These are phyloP conservation scores for Pollenia angustigena DNA, from an alignment of 2,888 invertebrate species.

Conservation along the genomic window DNA sequence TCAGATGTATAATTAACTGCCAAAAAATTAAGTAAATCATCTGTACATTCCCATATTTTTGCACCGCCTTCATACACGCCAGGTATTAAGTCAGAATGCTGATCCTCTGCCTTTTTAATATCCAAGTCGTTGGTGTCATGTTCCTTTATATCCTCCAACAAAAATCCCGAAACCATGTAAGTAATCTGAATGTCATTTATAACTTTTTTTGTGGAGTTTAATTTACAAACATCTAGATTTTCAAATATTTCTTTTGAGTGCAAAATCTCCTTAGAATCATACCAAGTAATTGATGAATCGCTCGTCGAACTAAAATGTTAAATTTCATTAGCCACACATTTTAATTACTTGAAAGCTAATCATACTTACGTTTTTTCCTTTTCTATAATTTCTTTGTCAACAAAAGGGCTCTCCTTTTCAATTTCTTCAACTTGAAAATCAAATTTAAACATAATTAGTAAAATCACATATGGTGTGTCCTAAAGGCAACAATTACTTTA, in stretches of 20 bases:
- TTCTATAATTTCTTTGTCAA: not conserved
- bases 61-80: conserved; percentile 95
- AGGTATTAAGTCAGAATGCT: conserved; percentile 90
- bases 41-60: conserved; percentile 98
- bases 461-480: not conserved
- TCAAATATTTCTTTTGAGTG: conserved; percentile 74
- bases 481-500: not conserved
- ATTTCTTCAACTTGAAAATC: conserved; percentile 79
- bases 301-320: conserved; percentile 13
- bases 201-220: conserved; percentile 77
- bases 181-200: conserved; percentile 75
- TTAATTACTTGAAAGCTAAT: too few relatives aligned
- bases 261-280: conserved; percentile 78
- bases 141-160: conserved; percentile 78
- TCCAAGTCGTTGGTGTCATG: conserved; percentile 79
- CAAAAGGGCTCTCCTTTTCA: conserved; percentile 62
- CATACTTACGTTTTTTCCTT: conserved; percentile 21
- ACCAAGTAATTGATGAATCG: conserved; percentile 75
- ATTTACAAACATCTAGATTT: conserved; percentile 79
- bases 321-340: not conserved
- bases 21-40: conserved; percentile 90
- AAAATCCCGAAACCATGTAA: conserved; percentile 78
- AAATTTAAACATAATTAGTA: conserved; percentile 80
- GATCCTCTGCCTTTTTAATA: conserved; percentile 85
- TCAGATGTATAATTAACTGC: conserved; percentile 83